These are phyloP conservation scores for Apogon hyalosoma DNA, from an alignment of 2,797 vertebrate species.

Conservation along the genomic window DNA sequence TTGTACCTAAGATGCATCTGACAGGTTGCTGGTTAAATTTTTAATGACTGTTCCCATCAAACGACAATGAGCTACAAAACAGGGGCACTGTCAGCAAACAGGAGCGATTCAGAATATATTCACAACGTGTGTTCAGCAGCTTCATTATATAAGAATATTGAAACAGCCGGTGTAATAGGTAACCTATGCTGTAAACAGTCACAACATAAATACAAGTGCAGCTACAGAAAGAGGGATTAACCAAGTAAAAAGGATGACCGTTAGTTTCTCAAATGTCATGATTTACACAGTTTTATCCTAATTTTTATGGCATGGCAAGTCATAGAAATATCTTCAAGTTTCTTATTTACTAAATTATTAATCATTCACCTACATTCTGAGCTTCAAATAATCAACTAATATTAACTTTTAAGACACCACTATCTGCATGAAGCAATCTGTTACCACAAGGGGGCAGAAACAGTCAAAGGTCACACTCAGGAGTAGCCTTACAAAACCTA, in stretches of 20 bases:
- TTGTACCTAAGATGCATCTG: constrained; percentile 26
- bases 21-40: constrained; percentile 19
- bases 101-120: constrained; percentile 20
- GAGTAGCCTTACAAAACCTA: not conserved
- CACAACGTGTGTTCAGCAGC: constrained; percentile 27
- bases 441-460: constrained; percentile 38
- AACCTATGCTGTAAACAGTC: constrained; percentile 11
- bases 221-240: too few relatives aligned
- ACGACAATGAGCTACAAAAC: constrained; percentile 23
- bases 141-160: constrained; percentile 23
- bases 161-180: constrained; percentile 14
- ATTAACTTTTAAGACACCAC: not conserved
- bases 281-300: too few relatives aligned
- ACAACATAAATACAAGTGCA: not conserved
- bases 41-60: constrained; percentile 15
- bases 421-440: constrained; percentile 15
- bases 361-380: too few relatives aligned
- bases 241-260: too few relatives aligned
- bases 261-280: too few relatives aligned
- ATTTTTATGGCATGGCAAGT: too few relatives aligned
- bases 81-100: constrained; percentile 28
- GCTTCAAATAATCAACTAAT: too few relatives aligned
- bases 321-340: too few relatives aligned
- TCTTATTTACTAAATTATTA: too few relatives aligned
- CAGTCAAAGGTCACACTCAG: constrained; percentile 21